Base-by-base conservation (phyloP, 2,797 vertebrate species). In the Psittacula echo region DNA sequence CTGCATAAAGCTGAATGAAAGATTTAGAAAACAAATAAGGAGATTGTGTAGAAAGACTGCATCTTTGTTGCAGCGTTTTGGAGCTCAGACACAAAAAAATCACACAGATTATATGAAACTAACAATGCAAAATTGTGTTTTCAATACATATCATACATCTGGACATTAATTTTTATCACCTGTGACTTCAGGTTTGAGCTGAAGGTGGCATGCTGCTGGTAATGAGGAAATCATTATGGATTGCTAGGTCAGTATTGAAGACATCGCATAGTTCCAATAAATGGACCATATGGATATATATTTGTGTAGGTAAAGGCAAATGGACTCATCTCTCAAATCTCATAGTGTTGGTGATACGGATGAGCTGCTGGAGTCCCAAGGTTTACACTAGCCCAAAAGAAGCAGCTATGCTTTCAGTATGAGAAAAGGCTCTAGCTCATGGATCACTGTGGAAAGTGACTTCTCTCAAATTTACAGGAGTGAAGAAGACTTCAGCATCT, bases 1-100 rank as follows among this genome's bases (percentile, higher is more conserved):
- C 93, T 97, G 92, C 92, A 94, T 91, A 87, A 94, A 92, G 88
- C 83, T 82, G 87, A 96, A 95, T 91, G 74, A 94, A 93, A 89
- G 62, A 80, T 78, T 93, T 78, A 62, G 88, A 72, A 91, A 92
- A 92, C 91, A 95, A 96, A 89, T 83, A 86, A 60, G 94, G 85
- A 94, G 89, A 97, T 96, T 95, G 85, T 87, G 91, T 82, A 54
- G 92, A 78, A 75, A 94, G 92, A 89, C 54, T 45, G 68, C 30
- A 20, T 95, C 66, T 95, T 91, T 87, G 54, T 96, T 89, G 89
- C 44, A 62, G 72, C 45, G n/a, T 86, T 97, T 94, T 3, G 4
- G 89, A 79, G 51, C 90, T 87, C 86, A 90, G 87, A 96, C 85
- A 76, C 72, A 94, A 76, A 93, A 93, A 94, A 91, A 80, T 92